Conservation (phyloP, 2,113 vertebrate species). For the Oplegnathus fasciatus region DNA sequence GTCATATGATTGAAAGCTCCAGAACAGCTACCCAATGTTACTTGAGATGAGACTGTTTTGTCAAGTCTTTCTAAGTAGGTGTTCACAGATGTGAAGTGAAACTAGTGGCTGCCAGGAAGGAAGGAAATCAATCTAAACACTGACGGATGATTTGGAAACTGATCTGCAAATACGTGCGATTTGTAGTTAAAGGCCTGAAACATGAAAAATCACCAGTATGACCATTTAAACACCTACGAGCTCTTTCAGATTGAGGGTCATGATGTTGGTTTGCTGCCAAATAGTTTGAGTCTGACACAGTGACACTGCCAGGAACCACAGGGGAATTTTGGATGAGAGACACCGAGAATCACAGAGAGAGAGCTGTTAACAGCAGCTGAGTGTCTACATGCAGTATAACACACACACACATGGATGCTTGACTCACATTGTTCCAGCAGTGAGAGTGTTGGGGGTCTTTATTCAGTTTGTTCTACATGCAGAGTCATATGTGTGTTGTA, state of each 20-base stretch:
- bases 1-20: no score
- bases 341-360: background rate
- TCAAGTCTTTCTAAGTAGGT: no score
- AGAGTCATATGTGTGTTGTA: background rate
- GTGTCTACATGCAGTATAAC: background rate
- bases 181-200: background rate
- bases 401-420: background rate
- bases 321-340: slow-evolving; percentile 6
- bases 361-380: background rate
- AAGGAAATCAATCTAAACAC: background rate
- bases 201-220: background rate
- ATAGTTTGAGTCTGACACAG: slow-evolving; percentile 4
- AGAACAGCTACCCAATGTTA: no score
- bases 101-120: background rate
- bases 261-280: background rate
- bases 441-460: slow-evolving; percentile 1
- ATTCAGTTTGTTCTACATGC: slow-evolving; percentile 2
- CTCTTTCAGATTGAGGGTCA: background rate
- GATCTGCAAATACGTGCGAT: background rate
- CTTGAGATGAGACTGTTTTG: no score
- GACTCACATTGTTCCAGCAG: slow-evolving; percentile 1
- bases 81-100: background rate
- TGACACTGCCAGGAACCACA: slow-evolving; percentile 1
- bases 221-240: background rate
- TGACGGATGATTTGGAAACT: background rate